Conservation (phyloP, 2,888 invertebrate species). For the Spisula subtruncata region DNA sequence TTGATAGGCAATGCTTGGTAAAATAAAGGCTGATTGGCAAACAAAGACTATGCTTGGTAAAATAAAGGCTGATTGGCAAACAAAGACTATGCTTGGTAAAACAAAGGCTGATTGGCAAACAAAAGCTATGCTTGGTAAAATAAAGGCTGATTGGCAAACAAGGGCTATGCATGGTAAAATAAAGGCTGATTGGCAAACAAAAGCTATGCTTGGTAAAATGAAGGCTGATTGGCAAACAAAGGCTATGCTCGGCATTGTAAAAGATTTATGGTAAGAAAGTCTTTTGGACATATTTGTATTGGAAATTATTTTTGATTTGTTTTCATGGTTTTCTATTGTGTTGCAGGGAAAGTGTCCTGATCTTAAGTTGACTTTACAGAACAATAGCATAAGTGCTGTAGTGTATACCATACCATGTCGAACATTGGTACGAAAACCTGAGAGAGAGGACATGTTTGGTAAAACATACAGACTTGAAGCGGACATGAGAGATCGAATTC, state of each 20-base stretch:
- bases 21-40: too few relatives aligned
- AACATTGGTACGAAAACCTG: neutral
- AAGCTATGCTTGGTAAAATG: too few relatives aligned
- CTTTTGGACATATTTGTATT: neutral
- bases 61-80: too few relatives aligned
- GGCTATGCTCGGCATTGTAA: neutral
- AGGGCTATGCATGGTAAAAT: too few relatives aligned
- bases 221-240: too few relatives aligned
- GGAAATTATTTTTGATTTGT: neutral
- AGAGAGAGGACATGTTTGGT: neutral
- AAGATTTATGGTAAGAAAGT: neutral
- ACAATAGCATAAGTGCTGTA: neutral
- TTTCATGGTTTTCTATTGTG: neutral
- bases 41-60: too few relatives aligned
- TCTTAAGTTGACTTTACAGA: neutral
- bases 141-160: too few relatives aligned
- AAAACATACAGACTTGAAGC: neutral
- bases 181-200: too few relatives aligned
- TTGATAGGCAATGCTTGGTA: too few relatives aligned
- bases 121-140: too few relatives aligned
- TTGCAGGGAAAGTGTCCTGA: neutral
- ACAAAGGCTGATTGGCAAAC: too few relatives aligned
- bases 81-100: too few relatives aligned
- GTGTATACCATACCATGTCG: slow-evolving; percentile 19
- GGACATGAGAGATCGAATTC: slow-evolving; percentile 11